A percentile compares a stretch with the other conserved stretches of the same genome.
Evolutionary conservation across 2,888 invertebrate genomes (phyloP).

Genomic region (Pycnomerus fuliginosus): DNA sequence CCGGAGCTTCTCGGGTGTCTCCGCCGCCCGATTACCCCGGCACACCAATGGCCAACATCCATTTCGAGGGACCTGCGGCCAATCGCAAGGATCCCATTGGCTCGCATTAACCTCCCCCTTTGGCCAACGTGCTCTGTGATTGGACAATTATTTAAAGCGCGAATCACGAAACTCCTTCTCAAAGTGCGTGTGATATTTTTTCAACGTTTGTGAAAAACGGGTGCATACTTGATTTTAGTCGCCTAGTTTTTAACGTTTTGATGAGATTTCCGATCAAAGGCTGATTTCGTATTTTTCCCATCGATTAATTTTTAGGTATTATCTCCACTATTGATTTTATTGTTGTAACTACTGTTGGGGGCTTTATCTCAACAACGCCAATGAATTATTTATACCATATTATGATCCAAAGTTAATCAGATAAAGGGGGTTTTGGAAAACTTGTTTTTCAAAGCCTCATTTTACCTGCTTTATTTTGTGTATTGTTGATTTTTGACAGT

Average conservation of each 20-base stretch:
- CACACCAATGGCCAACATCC: constrained; percentile 44
- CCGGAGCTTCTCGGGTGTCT: constrained; percentile 41
- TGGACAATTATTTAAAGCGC: constrained; percentile 37
- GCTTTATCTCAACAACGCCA: too few relatives aligned
- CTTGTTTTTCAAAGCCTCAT: too few relatives aligned
- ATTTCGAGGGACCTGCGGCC: constrained; percentile 37
- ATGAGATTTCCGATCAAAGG: constrained; percentile 36
- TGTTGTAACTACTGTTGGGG: too few relatives aligned
- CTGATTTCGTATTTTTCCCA: constrained; percentile 37
- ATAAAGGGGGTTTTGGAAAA: too few relatives aligned
- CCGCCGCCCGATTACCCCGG: constrained; percentile 53
- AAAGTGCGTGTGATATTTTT: constrained; percentile 38
- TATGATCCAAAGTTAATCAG: too few relatives aligned
- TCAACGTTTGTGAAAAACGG: constrained; percentile 41
- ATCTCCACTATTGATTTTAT: too few relatives aligned
- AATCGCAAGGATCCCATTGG: constrained; percentile 9
- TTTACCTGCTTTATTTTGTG: too few relatives aligned
- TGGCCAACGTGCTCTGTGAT: constrained; percentile 46
- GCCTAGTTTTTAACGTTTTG: constrained; percentile 30
- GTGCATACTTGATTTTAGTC: constrained; percentile 46
- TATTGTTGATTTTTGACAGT: too few relatives aligned
- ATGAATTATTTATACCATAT: too few relatives aligned
- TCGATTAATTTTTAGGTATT: constrained; percentile 8
- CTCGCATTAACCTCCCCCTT: constrained; percentile 16
- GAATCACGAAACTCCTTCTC: constrained; percentile 39